Evolutionary conservation across 1,140 invertebrate species (phyloP).

Genomic region (Orchestia grillus): DNA sequence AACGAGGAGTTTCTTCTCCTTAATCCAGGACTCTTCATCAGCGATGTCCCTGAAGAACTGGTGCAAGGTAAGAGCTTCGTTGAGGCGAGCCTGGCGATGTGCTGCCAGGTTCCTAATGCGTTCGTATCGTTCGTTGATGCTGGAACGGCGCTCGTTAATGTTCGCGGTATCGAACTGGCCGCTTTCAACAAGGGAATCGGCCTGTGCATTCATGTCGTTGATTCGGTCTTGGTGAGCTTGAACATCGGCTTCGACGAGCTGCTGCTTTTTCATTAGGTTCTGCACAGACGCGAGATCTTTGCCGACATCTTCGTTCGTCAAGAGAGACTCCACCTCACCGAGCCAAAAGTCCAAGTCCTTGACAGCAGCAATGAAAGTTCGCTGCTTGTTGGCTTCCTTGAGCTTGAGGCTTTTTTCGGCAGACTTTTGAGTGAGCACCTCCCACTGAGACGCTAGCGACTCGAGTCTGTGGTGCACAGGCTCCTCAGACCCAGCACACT

Average conservation of each 20-base stretch:
- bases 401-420: slow-evolving; percentile 97
- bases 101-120: slow-evolving; percentile 93
- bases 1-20: slow-evolving; percentile 98
- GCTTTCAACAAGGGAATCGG: slow-evolving; percentile 92
- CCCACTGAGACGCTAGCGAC: slow-evolving; percentile 98
- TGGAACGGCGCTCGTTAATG: slow-evolving; percentile 92
- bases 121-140: slow-evolving; percentile 95
- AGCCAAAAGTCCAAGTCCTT: slow-evolving; percentile 99
- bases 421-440: slow-evolving; percentile 96
- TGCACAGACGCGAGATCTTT: slow-evolving; percentile 99
- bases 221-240: slow-evolving; percentile 91
- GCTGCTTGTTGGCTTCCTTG: slow-evolving; percentile 98
- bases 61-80: slow-evolving; percentile 96
- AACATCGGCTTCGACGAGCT: slow-evolving; percentile 85
- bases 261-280: slow-evolving; percentile 99
- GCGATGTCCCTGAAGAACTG: slow-evolving; percentile 99
- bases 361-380: slow-evolving; percentile 98
- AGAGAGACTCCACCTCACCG: slow-evolving; percentile 93
- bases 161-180: slow-evolving; percentile 94
- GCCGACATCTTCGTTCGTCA: slow-evolving; percentile 97
- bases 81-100: slow-evolving; percentile 88
- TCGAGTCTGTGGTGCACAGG: slow-evolving; percentile 90
- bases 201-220: slow-evolving; percentile 84
- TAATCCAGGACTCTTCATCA: slow-evolving; percentile 99
- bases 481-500: slow-evolving; percentile 92